Percentiles rank a stretch among this genome's conserved stretches.
These are phyloP conservation scores for Stomatorhinus walkeri DNA, from an alignment of 2,797 vertebrate species.

Conservation along the genomic window DNA sequence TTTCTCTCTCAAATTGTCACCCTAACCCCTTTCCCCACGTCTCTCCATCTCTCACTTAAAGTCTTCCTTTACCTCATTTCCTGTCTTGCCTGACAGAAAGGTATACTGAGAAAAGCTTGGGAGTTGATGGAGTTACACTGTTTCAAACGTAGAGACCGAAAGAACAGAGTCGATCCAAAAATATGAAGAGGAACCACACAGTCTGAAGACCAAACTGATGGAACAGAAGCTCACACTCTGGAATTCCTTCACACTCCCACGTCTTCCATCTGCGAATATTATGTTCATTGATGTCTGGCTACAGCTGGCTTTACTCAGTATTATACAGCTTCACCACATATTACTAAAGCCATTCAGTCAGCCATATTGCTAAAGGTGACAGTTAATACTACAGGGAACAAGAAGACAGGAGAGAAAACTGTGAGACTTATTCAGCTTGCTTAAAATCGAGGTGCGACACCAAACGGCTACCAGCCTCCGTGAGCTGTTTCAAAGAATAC, in stretches of 20 bases:
- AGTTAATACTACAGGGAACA: neutral
- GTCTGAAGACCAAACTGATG: conserved; percentile 16
- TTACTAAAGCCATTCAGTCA: neutral
- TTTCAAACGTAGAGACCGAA: neutral
- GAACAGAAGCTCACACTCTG: conserved; percentile 19
- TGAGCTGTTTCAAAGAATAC: conserved; percentile 33
- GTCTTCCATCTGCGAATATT: conserved; percentile 19
- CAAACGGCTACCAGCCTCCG: conserved; percentile 16
- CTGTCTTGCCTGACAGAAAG: conserved; percentile 17
- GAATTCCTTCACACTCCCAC: neutral
- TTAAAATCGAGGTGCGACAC: neutral
- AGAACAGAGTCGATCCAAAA: neutral
- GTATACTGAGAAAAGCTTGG: conserved; percentile 35
- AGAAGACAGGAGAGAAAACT: neutral
- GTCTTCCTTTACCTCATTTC: conserved; percentile 27
- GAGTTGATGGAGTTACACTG: conserved; percentile 13
- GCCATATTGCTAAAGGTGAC: neutral
- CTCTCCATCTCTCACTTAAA: conserved; percentile 2
- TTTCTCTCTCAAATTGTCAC: conserved; percentile 41
- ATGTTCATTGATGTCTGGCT: conserved; percentile 19
- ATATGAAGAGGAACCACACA: conserved; percentile 20
- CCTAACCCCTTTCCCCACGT: conserved; percentile 47
- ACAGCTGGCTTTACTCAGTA: neutral
- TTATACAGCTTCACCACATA: neutral
- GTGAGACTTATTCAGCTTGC: neutral